Percentiles rank a stretch among this genome's conserved stretches.
These are phyloP conservation scores for Minunthozetes semirufus DNA, from an alignment of 2,888 invertebrate genomes.

Conservation along the genomic window DNA sequence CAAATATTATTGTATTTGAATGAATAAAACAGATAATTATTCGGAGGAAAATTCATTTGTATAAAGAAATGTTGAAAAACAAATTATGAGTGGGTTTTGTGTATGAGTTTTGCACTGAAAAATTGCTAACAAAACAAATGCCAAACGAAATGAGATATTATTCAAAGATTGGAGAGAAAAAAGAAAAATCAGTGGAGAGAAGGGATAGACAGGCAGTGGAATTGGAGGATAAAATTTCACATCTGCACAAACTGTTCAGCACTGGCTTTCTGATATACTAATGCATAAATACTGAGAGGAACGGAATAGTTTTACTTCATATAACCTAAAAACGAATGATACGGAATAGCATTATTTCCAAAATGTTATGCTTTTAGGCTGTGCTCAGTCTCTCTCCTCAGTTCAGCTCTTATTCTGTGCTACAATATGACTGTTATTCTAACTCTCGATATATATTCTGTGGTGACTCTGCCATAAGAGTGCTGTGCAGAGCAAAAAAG, in stretches of 20 bases:
- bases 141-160: neutral
- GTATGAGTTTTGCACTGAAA: neutral
- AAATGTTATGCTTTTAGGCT: no score
- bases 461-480: neutral
- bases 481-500: neutral
- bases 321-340: constrained; percentile 2
- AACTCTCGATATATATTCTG: neutral
- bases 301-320: constrained; percentile 1
- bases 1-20: no score
- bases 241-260: neutral
- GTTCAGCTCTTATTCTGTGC: neutral
- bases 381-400: neutral
- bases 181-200: constrained; percentile 4
- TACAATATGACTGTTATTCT: constrained; percentile 13
- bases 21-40: no score
- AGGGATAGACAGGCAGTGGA: neutral
- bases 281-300: neutral
- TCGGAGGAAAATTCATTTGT: neutral
- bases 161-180: neutral
- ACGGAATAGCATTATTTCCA: neutral
- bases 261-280: neutral
- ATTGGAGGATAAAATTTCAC: neutral
- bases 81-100: neutral
- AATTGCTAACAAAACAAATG: neutral
- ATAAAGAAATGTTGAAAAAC: neutral